Percentiles rank a stretch among this genome's conserved stretches.
phyloP scores from a whole-genome alignment of 2,797 vertebrate genomes.

The Leuciscus waleckii region DNA sequence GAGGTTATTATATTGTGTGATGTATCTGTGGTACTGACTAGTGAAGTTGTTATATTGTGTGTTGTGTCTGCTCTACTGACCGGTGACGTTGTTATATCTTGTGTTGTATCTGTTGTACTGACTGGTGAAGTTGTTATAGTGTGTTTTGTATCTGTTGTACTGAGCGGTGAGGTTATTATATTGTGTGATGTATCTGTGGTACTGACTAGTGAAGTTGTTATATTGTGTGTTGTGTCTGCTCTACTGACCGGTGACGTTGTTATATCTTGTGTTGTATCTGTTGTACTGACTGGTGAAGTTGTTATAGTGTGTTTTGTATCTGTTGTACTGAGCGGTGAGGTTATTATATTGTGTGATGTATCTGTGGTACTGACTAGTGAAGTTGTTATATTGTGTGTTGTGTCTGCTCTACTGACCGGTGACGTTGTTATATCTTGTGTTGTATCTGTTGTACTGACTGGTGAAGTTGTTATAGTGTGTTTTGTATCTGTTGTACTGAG shows the following conservation, averaged over 20 bases:
- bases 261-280: neutral
- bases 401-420: no score
- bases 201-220: no score
- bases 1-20: neutral
- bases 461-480: no score
- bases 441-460: no score
- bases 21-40: neutral
- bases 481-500: no score
- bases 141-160: neutral
- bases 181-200: neutral
- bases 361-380: no score
- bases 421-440: no score
- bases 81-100: neutral
- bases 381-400: no score
- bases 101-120: neutral
- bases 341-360: no score
- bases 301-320: neutral
- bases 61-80: neutral
- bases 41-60: no score
- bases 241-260: no score
- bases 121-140: neutral
- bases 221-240: no score
- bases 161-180: neutral
- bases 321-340: accelerated
- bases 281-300: neutral